Evolutionary conservation across 2,888 invertebrate genomes (phyloP).

Genomic region (Dynastes maya): DNA sequence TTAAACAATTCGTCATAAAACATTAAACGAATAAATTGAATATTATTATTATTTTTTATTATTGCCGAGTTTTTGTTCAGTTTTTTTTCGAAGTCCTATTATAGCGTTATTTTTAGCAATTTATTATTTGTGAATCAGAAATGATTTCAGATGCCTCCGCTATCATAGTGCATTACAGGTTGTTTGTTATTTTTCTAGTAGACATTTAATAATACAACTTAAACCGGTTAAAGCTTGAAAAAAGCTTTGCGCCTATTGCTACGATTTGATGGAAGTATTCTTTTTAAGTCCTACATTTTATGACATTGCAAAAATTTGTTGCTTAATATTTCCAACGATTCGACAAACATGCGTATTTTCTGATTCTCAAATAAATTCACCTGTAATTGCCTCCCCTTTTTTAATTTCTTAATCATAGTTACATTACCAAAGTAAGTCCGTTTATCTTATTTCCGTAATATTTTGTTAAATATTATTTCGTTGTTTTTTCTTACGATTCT

Average conservation of each 20-base stretch:
- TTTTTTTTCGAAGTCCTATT: constrained; percentile 27
- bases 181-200: background rate
- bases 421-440: constrained; percentile 43
- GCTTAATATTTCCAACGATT: constrained; percentile 1
- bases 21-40: too few relatives aligned
- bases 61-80: constrained; percentile 36
- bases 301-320: background rate
- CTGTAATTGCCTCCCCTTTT: constrained; percentile 44
- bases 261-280: too few relatives aligned
- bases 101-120: constrained; percentile 32
- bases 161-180: background rate
- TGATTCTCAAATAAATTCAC: constrained; percentile 53
- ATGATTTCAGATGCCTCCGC: background rate
- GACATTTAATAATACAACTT: too few relatives aligned
- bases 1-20: too few relatives aligned
- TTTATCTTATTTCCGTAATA: constrained; percentile 18
- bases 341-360: constrained; percentile 42
- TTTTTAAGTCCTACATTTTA: background rate
- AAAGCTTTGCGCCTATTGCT: too few relatives aligned
- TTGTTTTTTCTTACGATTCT: constrained; percentile 40
- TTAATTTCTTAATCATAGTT: constrained; percentile 21
- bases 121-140: constrained; percentile 47
- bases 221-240: too few relatives aligned
- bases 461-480: constrained; percentile 23
- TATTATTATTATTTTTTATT: constrained; percentile 14